Base-by-base conservation (phyloP, 2,888 invertebrate species). In the Orthosia gracilis region DNA sequence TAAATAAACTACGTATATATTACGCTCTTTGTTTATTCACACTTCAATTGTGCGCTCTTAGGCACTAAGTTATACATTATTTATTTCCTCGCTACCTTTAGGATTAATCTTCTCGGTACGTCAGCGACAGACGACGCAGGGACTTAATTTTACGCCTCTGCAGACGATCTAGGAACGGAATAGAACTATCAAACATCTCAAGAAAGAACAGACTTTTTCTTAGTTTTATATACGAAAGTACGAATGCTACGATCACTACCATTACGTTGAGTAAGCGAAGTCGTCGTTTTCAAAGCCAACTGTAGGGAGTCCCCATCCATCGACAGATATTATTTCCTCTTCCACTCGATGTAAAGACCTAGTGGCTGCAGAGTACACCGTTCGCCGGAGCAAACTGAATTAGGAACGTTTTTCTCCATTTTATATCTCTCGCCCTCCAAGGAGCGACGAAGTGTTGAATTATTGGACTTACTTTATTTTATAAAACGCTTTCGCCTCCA, bases 381-480 rank as follows among this genome's bases (percentile, higher is more conserved):
- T 91, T 92, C 91, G 89, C 87, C 89, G 89, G 88, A 91, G 91
- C 92, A 95, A 96, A 96, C 94, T 94, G 94, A 95, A 95, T 96
- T 95, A 95, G 92, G 91, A 91, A 90, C 94, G 92, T 94, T 96
- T 95, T 95, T 94, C 95, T 93, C 92, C 94, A 92, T 94, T 95
- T 94, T 94, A 93, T 93, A 94, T 92, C 91, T 93, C 90, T 91
- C 92, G 85, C 92, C 91, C 93, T 92, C 92, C 92, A 90, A 94
- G 92, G 91, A 94, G 91, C 92, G 91, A 85, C 92, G 94, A 94
- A 94, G 94, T 94, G 94, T 92, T 94, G 95, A 96, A 94, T 95
- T 96, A 95, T 95, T 93, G 92, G 93, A 94, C 91, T 94, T 93
- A 94, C 94, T 96, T 95, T 95, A 94, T 95, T 95, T 94, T 94